phyloP scores from a whole-genome alignment of 1,140 invertebrate genomes.

The Leptinotarsa texana region DNA sequence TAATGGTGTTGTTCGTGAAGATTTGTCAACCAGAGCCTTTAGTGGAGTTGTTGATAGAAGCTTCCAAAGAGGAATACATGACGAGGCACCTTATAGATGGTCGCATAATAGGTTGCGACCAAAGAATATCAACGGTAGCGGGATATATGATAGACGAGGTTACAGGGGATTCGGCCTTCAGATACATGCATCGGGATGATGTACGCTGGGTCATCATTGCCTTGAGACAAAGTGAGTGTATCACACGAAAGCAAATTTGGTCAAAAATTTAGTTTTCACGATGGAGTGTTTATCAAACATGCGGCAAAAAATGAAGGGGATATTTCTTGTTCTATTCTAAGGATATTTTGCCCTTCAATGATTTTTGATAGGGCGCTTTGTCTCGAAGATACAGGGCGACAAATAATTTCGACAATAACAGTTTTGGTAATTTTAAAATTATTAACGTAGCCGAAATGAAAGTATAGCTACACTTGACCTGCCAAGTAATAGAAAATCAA shows the following conservation, averaged over 20 bases:
- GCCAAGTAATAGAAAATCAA: no score
- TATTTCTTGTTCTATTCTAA: no score
- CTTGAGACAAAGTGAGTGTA: slow-evolving; percentile 77
- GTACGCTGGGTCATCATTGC: slow-evolving; percentile 81
- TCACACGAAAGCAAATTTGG: not conserved
- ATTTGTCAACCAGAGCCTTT: slow-evolving; percentile 65
- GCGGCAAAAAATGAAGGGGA: no score
- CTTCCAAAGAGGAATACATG: slow-evolving; percentile 79
- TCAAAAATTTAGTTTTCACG: not conserved
- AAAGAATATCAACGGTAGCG: slow-evolving; percentile 80
- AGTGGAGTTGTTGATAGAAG: slow-evolving; percentile 71
- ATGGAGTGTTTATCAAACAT: no score
- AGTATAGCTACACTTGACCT: no score
- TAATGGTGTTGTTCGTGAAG: slow-evolving; percentile 52
- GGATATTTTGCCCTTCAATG: no score
- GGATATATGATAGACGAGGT: slow-evolving; percentile 86
- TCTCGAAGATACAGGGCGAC: no score
- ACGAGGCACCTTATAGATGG: slow-evolving; percentile 84
- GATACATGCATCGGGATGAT: slow-evolving; percentile 85
- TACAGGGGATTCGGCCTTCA: slow-evolving; percentile 77
- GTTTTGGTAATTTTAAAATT: no score
- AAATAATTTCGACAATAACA: no score
- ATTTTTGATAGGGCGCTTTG: no score
- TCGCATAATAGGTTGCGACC: slow-evolving; percentile 81
- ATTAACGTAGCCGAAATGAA: no score